These are phyloP conservation scores for Noturus placidus DNA, from an alignment of 2,113 vertebrate genomes.

Conservation along the genomic window DNA sequence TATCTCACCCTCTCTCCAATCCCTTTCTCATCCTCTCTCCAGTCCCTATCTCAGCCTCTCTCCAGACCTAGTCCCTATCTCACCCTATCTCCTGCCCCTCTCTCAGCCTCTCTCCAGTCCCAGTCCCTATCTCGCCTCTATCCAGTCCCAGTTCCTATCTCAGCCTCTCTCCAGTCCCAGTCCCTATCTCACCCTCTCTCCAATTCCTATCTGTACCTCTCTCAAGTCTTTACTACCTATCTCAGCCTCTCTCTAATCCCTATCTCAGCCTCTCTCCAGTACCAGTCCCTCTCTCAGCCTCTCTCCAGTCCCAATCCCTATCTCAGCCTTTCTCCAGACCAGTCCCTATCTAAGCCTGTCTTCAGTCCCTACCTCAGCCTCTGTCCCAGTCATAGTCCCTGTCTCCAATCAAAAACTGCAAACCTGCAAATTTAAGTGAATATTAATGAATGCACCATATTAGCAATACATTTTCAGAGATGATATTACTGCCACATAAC, in stretches of 20 bases:
- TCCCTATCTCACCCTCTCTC: neutral
- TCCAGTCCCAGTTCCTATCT: neutral
- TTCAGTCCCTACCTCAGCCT: neutral
- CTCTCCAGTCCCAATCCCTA: neutral
- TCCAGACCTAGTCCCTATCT: neutral
- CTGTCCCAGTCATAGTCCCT: neutral
- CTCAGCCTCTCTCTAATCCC: neutral
- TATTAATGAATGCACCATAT: neutral
- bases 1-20: neutral
- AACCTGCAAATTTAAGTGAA: neutral
- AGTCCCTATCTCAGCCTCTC: neutral
- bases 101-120: neutral
- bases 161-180: neutral
- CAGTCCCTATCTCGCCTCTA: neutral
- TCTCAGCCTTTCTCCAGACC: neutral
- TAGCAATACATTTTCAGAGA: neutral
- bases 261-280: neutral
- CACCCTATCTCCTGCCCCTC: neutral
- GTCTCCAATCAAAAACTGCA: neutral
- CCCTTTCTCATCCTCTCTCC: neutral
- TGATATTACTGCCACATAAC: neutral
- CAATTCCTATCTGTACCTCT: neutral
- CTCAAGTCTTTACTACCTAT: too few species aligned
- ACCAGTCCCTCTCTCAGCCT: neutral
- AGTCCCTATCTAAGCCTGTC: neutral